Evolutionary conservation across 2,113 vertebrate genomes (phyloP), one percentile per base, ranked within the genome.

Genomic region (Pavo muticus): DNA sequence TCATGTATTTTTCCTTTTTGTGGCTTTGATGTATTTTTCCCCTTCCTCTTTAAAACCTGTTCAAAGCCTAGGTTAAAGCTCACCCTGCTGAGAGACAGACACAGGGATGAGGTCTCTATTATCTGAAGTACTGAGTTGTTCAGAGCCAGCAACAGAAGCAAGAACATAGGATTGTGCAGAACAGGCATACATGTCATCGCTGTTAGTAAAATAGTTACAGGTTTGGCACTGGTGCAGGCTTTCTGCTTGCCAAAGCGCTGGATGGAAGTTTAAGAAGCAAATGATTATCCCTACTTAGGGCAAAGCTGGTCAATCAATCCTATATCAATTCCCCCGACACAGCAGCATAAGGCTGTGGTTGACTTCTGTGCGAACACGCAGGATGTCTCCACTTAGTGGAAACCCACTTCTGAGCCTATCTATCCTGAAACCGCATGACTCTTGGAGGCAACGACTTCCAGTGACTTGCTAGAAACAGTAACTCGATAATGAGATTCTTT

Each of bases 171-270:
- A 91, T 96, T 81, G 70, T 59, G 48, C 59, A 82, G 92, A 93
- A 97, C 64, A 92, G 84, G 85, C 74, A 69, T 76, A 80, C 65
- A 71, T 97, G 91, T 94, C 97, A 96, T 92, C 37, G 2, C 87
- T 12, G 73, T 65, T 96, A 93, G 94, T 94, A 92, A 96, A 96
- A 91, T 94, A 95, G 97, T 97, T 96, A 95, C 80, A 96, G 72
- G 76, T 92, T 96, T 97, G 97, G 96, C 97, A 84, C 60, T 35
- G 73, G 56, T 8, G 39, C 64, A 95, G 42, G 50, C 42, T 93
- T 95, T 95, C 89, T 79, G 77, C 86, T 92, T 96, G 91, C 95
- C 95, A 96, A 97, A 96, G 63, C 73, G 47, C 80, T 74, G 79
- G 27, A 18, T 91, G 52, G 80, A 92, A 90, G 75, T 96, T 96